Evolutionary conservation across 2,888 invertebrate genomes (phyloP).

Genomic region (Agonopterix arenella): DNA sequence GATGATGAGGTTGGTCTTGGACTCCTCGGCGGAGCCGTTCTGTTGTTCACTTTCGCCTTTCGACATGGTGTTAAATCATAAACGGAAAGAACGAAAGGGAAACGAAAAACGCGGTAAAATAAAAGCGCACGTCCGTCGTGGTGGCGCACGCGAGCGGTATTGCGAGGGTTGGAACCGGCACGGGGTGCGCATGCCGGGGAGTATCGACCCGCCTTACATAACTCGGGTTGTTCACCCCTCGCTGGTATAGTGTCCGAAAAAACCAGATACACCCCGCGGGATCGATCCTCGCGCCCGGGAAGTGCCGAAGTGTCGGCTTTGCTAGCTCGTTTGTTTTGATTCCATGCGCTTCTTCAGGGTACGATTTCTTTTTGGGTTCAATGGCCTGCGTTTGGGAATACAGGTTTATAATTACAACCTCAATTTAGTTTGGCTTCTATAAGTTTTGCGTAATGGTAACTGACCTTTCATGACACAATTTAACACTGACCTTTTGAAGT

Average conservation of each 20-base stretch:
- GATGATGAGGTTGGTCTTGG: constrained; percentile 99
- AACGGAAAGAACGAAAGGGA: constrained; percentile 78
- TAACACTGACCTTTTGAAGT: no score
- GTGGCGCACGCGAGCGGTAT: constrained; percentile 69
- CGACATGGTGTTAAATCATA: constrained; percentile 85
- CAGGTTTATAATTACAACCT: not conserved
- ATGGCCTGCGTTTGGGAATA: not conserved
- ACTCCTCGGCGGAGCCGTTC: constrained; percentile 92
- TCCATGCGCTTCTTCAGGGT: no score
- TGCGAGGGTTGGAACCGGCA: constrained; percentile 34
- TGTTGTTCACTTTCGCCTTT: constrained; percentile 92
- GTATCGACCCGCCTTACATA: constrained; percentile 69
- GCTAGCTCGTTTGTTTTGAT: not conserved
- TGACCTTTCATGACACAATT: no score
- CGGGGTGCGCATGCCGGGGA: constrained; percentile 43
- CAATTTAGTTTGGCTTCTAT: no score
- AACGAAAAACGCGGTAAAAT: constrained; percentile 76
- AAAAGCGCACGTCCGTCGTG: constrained; percentile 70
- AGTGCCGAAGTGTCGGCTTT: constrained; percentile 3
- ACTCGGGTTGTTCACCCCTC: constrained; percentile 73
- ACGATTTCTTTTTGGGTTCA: constrained; percentile 1
- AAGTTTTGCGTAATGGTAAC: no score
- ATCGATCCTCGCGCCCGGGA: constrained; percentile 55
- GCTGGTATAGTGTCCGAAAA: constrained; percentile 74
- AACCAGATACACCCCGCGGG: constrained; percentile 64